Conservation (phyloP, 2,888 invertebrate species). For the Cerastoderma edule region DNA sequence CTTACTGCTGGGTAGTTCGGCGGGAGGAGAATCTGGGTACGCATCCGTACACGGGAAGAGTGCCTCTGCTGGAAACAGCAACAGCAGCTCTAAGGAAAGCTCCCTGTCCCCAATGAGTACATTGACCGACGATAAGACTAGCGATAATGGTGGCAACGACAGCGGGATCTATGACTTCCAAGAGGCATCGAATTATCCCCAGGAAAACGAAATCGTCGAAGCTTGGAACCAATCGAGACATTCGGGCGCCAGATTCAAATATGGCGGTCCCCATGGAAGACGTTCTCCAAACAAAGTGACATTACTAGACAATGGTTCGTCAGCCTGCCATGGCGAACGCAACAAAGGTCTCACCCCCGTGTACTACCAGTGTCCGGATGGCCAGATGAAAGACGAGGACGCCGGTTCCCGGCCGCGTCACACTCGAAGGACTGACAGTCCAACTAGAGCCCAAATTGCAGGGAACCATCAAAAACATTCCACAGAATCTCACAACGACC, state of each 20-base stretch:
- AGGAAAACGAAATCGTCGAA: not conserved
- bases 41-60: slow-evolving; percentile 3
- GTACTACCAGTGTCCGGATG: not conserved
- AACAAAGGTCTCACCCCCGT: slow-evolving; percentile 1
- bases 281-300: slow-evolving; percentile 9
- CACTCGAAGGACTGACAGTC: not conserved
- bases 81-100: slow-evolving; percentile 15
- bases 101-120: slow-evolving; percentile 7
- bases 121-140: not conserved
- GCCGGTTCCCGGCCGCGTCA: not conserved
- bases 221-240: not conserved
- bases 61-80: slow-evolving; percentile 10
- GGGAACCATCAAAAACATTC: slow-evolving; percentile 1
- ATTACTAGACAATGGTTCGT: not conserved
- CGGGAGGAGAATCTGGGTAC: slow-evolving; percentile 21
- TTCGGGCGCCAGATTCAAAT: not conserved
- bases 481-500: not conserved
- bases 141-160: slow-evolving; percentile 17
- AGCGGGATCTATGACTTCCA: slow-evolving; percentile 21
- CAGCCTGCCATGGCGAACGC: not conserved
- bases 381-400: not conserved
- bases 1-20: slow-evolving; percentile 67
- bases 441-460: not conserved
- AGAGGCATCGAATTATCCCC: not conserved
- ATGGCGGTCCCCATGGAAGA: not conserved